These are phyloP conservation scores for Pilophorus perplexus DNA, from an alignment of 2,888 invertebrate genomes.

Conservation along the genomic window DNA sequence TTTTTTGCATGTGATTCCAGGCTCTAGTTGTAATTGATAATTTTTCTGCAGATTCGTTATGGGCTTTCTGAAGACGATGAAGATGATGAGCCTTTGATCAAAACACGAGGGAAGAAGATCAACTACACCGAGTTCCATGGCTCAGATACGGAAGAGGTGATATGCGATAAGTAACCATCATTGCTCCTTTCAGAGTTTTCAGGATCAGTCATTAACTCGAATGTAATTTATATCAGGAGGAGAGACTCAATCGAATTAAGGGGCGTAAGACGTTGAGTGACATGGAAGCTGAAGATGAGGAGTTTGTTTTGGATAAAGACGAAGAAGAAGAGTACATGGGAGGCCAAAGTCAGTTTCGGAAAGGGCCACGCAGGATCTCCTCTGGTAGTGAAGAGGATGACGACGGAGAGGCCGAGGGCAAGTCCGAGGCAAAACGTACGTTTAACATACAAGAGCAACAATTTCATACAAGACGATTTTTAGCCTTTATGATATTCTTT, in stretches of 20 bases:
- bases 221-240: conserved; percentile 13
- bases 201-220: background rate
- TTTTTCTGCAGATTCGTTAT: conserved; percentile 21
- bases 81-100: conserved; percentile 63
- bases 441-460: no score
- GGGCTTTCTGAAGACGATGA: conserved; percentile 52
- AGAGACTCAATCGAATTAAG: conserved; percentile 28
- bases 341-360: conserved; percentile 7
- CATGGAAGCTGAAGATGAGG: conserved; percentile 45
- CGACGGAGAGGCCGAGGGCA: background rate
- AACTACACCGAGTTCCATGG: conserved; percentile 74
- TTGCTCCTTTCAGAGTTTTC: no score
- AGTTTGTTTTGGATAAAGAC: conserved; percentile 45
- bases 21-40: no score
- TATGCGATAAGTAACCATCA: conserved; percentile 47
- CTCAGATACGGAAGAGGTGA: conserved; percentile 72
- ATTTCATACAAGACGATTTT: no score
- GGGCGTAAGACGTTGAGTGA: conserved; percentile 30
- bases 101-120: conserved; percentile 71
- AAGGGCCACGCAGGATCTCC: conserved; percentile 33
- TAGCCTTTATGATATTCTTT: no score
- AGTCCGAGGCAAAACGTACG: background rate
- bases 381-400: conserved; percentile 6
- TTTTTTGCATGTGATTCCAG: background rate
- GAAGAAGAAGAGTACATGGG: conserved; percentile 50